Conservation (phyloP, 2,797 vertebrate species). For the Picus viridis region DNA sequence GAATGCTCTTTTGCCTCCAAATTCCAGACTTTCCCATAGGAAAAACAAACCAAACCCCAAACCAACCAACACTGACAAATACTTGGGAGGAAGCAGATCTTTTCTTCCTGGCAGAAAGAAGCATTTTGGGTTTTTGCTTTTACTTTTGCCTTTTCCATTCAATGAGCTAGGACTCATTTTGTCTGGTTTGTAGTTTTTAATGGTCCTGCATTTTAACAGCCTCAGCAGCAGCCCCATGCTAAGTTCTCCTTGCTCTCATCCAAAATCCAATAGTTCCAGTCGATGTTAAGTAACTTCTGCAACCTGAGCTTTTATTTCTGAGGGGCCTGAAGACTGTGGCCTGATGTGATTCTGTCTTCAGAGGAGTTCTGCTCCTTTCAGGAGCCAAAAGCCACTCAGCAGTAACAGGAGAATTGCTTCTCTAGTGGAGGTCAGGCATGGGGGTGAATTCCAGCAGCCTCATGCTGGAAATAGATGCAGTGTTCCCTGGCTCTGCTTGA, state of each 20-base stretch:
- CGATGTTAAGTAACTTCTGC: no score
- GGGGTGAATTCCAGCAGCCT: not conserved
- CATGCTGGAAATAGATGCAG: not conserved
- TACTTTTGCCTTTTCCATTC: not conserved
- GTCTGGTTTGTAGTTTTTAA: no score
- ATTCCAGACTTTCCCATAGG: not conserved
- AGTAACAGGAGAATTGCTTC: not conserved
- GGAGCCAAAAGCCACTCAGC: no score
- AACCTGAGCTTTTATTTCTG: not conserved
- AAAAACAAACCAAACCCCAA: no score
- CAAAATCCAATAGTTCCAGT: no score
- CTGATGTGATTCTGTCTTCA: not conserved
- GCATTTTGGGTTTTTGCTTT: not conserved
- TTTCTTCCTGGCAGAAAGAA: not conserved
- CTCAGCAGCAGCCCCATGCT: no score
- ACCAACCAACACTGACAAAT: not conserved
- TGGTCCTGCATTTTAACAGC: no score
- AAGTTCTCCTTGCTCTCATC: no score
- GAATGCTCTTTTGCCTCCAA: not conserved
- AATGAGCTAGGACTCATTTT: not conserved
- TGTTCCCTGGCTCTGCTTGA: not conserved
- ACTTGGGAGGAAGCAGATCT: not conserved
- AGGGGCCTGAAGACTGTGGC: no score
- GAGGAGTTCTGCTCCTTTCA: not conserved
- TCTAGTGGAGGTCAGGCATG: not conserved